Percentiles rank a stretch among this genome's conserved stretches.
phyloP scores from a whole-genome alignment of 2,797 vertebrate genomes.

The Yasuhikotakia modesta region DNA sequence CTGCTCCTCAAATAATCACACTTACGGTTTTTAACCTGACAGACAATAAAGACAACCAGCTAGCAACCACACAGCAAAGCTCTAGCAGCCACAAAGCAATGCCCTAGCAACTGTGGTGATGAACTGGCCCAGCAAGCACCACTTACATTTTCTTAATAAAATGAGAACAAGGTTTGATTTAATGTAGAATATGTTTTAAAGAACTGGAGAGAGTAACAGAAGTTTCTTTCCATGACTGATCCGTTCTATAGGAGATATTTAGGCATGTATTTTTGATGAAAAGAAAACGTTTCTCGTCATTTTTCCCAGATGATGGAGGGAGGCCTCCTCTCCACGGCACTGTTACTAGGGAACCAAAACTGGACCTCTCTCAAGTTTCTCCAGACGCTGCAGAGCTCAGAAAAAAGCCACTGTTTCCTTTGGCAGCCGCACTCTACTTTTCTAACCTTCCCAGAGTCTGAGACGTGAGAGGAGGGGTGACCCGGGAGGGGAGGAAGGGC shows the following conservation, averaged over 20 bases:
- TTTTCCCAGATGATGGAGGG: conserved; percentile 57
- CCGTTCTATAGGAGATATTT: conserved; percentile 38
- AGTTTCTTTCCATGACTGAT: conserved; percentile 38
- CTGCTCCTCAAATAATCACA: no score
- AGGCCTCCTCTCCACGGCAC: conserved; percentile 57
- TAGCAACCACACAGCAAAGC: background rate
- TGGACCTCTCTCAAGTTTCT: conserved; percentile 61
- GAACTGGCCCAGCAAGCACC: background rate
- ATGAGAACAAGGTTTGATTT: background rate
- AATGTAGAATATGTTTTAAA: background rate
- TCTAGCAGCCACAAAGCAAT: background rate
- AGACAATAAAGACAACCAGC: background rate
- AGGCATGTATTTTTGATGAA: conserved; percentile 53
- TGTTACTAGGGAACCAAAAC: conserved; percentile 59
- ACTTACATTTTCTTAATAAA: conserved; percentile 1
- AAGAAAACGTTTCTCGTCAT: conserved; percentile 59
- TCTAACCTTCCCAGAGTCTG: conserved; percentile 54
- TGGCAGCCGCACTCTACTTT: conserved; percentile 49
- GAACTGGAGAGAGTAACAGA: background rate
- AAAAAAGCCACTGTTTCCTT: conserved; percentile 58
- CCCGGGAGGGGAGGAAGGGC: conserved; percentile 58
- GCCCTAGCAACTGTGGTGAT: background rate
- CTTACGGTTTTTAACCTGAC: no score
- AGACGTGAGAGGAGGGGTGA: conserved; percentile 47
- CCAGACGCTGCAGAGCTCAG: conserved; percentile 56